Base-by-base conservation (phyloP, 1,140 invertebrate genomes). In the Musca domestica region DNA sequence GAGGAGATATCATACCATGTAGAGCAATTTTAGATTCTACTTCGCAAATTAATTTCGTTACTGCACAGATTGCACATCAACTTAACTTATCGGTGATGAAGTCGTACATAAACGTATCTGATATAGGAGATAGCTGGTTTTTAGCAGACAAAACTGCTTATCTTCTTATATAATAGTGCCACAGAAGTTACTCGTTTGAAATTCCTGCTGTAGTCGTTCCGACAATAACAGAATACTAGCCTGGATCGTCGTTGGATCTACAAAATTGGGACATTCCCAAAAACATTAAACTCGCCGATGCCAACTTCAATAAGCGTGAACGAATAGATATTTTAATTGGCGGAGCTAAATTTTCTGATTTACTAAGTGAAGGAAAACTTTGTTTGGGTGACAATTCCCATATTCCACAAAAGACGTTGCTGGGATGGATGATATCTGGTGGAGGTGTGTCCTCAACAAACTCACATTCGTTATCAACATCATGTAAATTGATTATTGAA, bases 401-500 rank as follows among this genome's bases (percentile, higher is more conserved):
- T 34, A 15, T 66, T 19, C 56, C 64, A n/a, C 67, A 69, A 64
- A 69, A 69, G 17, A 69, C 67, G 4, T 27, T 48, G 14, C 17
- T 69, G 17, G 67, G 67, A 5, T 69, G 67, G 67, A 17, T 69
- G 19, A 30, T 68, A 7, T 52, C 58, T 54, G 67, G 49, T 47
- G 61, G 49, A 20, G 27, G 17, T 23, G 9, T n/a, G 0, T 3
- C 7, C 17, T 23, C 23, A 3, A 2, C 12, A 30, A 64, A n/a
- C n/a, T n/a, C n/a, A n/a, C n/a, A n/a, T n/a, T n/a, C n/a, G n/a
- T n/a, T n/a, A n/a, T n/a, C n/a, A n/a, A n/a, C n/a, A n/a, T n/a
- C n/a, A n/a, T n/a, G n/a, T n/a, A n/a, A n/a, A 14, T n/a, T 7
- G 3, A 12, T 22, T n/a, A 5, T 12, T 19, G 20, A 23, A 14